Evolutionary conservation across 2,797 vertebrate species (phyloP).

Genomic region (Hemitrygon akajei): DNA sequence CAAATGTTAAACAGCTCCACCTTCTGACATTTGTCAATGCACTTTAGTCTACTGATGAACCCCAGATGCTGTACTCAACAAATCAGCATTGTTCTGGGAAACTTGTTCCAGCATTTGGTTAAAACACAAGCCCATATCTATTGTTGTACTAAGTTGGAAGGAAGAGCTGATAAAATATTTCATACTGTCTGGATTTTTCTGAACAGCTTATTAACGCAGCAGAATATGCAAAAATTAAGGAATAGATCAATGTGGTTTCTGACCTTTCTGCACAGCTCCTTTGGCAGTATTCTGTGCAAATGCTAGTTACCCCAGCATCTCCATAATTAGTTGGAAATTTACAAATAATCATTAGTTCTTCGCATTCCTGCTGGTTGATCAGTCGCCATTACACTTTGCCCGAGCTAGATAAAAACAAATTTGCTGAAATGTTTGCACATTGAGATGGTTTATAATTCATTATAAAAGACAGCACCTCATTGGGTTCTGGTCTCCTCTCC

Average conservation of each 20-base stretch:
- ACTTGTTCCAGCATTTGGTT: neutral
- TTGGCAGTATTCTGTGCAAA: neutral
- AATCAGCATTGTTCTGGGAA: neutral
- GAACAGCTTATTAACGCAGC: neutral
- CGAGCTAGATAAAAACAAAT: neutral
- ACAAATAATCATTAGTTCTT: neutral
- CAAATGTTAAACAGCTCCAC: neutral
- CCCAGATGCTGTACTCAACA: neutral
- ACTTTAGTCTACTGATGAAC: slow-evolving; percentile 20
- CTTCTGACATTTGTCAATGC: neutral
- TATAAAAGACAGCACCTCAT: neutral
- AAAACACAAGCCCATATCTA: neutral
- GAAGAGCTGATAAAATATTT: neutral
- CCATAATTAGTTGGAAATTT: neutral
- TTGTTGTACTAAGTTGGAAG: neutral
- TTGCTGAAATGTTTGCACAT: slow-evolving; percentile 15
- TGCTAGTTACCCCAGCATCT: neutral
- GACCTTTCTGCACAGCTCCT: neutral
- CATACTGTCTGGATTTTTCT: neutral
- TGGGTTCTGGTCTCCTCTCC: neutral
- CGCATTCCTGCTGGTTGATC: neutral
- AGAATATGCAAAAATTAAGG: neutral
- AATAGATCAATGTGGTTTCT: neutral
- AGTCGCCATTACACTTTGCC: neutral
- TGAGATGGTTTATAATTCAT: neutral